Evolutionary conservation across 1,140 invertebrate genomes (phyloP).

Genomic region (Sitobion miscanthi): DNA sequence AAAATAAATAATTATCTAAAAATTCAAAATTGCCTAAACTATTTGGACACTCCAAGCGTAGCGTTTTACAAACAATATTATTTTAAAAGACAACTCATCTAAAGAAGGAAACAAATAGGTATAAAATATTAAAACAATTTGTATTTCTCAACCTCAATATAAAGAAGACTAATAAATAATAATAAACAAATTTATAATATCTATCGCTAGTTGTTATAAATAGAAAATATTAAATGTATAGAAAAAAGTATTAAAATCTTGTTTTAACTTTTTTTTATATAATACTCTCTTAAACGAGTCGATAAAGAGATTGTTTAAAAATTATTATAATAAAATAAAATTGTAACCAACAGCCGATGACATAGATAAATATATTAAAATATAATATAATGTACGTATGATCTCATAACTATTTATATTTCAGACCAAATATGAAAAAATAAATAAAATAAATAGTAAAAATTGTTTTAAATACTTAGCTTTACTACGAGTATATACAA

Average conservation of each 20-base stretch:
- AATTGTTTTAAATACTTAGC: not conserved
- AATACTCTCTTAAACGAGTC: not conserved
- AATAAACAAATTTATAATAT: not conserved
- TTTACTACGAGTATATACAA: conserved; percentile 3
- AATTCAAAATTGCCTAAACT: not conserved
- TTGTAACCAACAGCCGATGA: not conserved
- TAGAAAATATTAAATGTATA: not conserved
- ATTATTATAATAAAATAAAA: not conserved
- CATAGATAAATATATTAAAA: conserved; percentile 1
- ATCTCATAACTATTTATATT: conserved; percentile 18
- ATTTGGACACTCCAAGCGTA: not conserved
- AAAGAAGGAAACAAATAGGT: not conserved
- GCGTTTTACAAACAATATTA: not conserved
- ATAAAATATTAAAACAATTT: not conserved
- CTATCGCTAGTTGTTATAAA: not conserved
- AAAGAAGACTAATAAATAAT: not conserved
- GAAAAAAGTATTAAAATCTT: not conserved
- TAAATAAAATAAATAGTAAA: not conserved
- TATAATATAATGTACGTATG: conserved; percentile 17
- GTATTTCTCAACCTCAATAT: not conserved
- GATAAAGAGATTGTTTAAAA: not conserved
- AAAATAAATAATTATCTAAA: conserved; percentile 25
- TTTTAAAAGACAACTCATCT: not conserved
- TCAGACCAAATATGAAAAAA: not conserved
- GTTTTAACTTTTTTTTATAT: not conserved